Evolutionary conservation across 2,888 invertebrate genomes (phyloP).

Genomic region (Ectemnius lituratus): DNA sequence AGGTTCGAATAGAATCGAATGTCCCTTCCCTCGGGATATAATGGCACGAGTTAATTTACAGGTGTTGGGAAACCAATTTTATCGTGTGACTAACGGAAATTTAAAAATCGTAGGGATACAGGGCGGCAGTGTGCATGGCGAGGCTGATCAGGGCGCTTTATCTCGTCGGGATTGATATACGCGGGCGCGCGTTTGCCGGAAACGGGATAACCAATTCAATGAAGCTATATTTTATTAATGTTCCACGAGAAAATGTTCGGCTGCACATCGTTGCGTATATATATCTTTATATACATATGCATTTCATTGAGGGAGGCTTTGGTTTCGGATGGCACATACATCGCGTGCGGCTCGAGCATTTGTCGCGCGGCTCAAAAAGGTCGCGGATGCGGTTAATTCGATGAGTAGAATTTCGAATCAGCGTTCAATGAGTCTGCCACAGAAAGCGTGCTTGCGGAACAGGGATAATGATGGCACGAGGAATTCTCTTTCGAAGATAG

Average conservation of each 20-base stretch:
- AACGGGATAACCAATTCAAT: slow-evolving; percentile 47
- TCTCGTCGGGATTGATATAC: slow-evolving; percentile 42
- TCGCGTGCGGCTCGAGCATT: too few species aligned
- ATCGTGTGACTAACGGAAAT: neutral
- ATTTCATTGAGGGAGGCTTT: too few species aligned
- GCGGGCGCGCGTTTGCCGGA: slow-evolving; percentile 27
- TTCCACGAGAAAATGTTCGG: slow-evolving; percentile 39
- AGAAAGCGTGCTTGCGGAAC: slow-evolving; percentile 14
- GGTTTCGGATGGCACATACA: too few species aligned
- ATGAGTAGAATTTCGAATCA: slow-evolving; percentile 38
- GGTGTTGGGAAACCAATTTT: too few species aligned
- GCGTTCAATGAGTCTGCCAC: slow-evolving; percentile 15
- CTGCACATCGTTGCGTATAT: too few species aligned
- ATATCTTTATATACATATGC: too few species aligned
- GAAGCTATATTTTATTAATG: slow-evolving; percentile 59
- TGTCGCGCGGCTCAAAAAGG: slow-evolving; percentile 34
- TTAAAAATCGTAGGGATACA: neutral
- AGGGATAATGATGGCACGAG: slow-evolving; percentile 27
- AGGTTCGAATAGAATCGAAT: too few species aligned
- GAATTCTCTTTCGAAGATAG: slow-evolving; percentile 29
- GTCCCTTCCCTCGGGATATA: slow-evolving; percentile 7
- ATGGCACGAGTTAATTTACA: slow-evolving; percentile 7
- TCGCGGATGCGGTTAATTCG: slow-evolving; percentile 50
- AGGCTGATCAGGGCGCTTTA: slow-evolving; percentile 30
- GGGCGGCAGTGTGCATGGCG: neutral